Conservation (phyloP, 2,797 vertebrate genomes). For the Agapornis canus region DNA sequence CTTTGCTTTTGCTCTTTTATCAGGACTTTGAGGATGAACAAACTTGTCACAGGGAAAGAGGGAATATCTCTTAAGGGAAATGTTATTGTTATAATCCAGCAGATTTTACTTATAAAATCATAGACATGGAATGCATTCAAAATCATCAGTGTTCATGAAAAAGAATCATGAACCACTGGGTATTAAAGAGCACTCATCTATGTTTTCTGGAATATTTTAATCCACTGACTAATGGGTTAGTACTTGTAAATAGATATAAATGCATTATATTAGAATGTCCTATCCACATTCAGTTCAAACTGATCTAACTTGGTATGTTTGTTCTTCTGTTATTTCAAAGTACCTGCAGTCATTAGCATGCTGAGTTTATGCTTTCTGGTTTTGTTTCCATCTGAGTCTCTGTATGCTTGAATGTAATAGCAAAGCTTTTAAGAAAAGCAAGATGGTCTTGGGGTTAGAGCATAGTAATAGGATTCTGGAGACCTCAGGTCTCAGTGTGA, state of each 20-base stretch:
- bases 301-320: background rate
- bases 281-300: background rate
- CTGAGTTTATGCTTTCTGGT: background rate
- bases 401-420: background rate
- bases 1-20: slow-evolving; percentile 3
- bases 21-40: background rate
- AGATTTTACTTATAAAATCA: background rate
- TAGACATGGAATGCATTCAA: background rate
- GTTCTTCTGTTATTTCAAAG: background rate
- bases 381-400: background rate
- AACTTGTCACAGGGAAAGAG: background rate
- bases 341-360: background rate
- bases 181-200: background rate
- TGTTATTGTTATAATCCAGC: background rate
- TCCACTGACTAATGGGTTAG: background rate
- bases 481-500: slow-evolving; percentile 19
- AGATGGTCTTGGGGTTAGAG: slow-evolving; percentile 22
- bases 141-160: background rate
- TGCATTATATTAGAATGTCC: background rate
- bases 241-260: background rate
- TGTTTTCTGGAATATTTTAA: background rate
- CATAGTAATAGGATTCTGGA: slow-evolving; percentile 43
- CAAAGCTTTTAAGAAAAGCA: slow-evolving; percentile 41
- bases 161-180: background rate
- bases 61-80: background rate